phyloP scores from a whole-genome alignment of 2,888 invertebrate species.

The Pseudoips prasinana region DNA sequence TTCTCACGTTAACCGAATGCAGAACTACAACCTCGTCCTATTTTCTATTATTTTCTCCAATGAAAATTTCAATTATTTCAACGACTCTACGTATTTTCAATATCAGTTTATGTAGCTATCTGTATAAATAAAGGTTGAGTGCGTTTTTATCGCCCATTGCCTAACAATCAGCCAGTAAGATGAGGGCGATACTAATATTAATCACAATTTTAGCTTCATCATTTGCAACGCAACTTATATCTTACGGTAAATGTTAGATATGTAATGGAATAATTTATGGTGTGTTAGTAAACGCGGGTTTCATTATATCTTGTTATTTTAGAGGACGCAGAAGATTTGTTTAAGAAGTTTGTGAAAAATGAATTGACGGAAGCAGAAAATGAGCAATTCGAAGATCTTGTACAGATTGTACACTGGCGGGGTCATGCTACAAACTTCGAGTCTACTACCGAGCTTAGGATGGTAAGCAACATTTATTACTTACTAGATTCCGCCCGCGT shows the following conservation, averaged over 20 bases:
- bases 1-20: no score
- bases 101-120: constrained; percentile 8
- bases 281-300: not conserved
- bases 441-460: constrained; percentile 35
- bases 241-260: constrained; percentile 43
- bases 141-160: constrained; percentile 37
- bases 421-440: constrained; percentile 35
- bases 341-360: constrained; percentile 50
- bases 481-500: not conserved
- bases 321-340: constrained; percentile 53
- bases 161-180: constrained; percentile 34
- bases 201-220: constrained; percentile 40
- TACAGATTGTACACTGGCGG: constrained; percentile 53
- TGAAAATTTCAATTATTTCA: constrained; percentile 36
- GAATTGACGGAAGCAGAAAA: constrained; percentile 47
- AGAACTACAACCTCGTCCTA: no score
- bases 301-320: constrained; percentile 16
- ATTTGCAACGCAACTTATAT: constrained; percentile 45
- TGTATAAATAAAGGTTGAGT: constrained; percentile 40
- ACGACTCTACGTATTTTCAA: constrained; percentile 19
- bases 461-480: constrained; percentile 37
- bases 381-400: constrained; percentile 43
- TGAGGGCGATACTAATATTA: constrained; percentile 47
- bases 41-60: no score
- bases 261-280: no score